Conservation (phyloP, 2,888 invertebrate genomes). For the Melanostoma mellinum region DNA sequence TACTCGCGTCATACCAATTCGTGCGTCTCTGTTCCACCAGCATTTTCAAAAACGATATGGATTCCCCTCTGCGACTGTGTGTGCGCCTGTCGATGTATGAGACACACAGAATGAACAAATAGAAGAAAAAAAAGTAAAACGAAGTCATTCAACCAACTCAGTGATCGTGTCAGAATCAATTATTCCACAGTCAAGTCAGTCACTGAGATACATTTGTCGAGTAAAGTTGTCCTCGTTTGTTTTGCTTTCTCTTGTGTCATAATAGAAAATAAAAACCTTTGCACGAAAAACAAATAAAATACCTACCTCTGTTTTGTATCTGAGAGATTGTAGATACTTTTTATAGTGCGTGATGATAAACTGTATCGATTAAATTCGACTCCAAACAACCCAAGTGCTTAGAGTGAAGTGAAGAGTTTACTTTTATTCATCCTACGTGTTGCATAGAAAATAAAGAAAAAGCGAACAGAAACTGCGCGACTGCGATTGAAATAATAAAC, state of each 20-base stretch:
- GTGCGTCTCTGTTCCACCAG: conserved; percentile 1
- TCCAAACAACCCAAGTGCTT: conserved; percentile 4
- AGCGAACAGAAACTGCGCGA: conserved; percentile 7
- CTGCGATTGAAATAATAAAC: conserved; percentile 40
- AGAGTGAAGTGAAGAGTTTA: conserved; percentile 23
- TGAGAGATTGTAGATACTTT: conserved; percentile 6
- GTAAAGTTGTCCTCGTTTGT: conserved; percentile 67
- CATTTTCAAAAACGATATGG: conserved; percentile 74
- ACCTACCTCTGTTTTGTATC: conserved; percentile 30
- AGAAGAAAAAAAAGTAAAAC: conserved; percentile 32
- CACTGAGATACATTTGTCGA: conserved; percentile 75
- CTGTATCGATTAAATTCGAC: conserved; percentile 38
- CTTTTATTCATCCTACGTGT: not conserved
- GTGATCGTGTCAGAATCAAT: conserved; percentile 74
- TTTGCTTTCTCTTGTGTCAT: conserved; percentile 54
- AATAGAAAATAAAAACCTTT: conserved; percentile 46
- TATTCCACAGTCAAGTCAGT: conserved; percentile 75
- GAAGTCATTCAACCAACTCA: conserved; percentile 60
- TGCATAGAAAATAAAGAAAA: conserved; percentile 18
- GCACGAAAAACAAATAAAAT: conserved; percentile 17
- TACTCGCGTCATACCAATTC: conserved; percentile 36
- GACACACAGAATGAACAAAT: conserved; percentile 22
- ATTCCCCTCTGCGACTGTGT: conserved; percentile 74
- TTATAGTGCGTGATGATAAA: conserved; percentile 59
- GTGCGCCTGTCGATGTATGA: conserved; percentile 41